Conservation (phyloP, 2,113 vertebrate genomes). For the Semnopithecus entellus region DNA sequence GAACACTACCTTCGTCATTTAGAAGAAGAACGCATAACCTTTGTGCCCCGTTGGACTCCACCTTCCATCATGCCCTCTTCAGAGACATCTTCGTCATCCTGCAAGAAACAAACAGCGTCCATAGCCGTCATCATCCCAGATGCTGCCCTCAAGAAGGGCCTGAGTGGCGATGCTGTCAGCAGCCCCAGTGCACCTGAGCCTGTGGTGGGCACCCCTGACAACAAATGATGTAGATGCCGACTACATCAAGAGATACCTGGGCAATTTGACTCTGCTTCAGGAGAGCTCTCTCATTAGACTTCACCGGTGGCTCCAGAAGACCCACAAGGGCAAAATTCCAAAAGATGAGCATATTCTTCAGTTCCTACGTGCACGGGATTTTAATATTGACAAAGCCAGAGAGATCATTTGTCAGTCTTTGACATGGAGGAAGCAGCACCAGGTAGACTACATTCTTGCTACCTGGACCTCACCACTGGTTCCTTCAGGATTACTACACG, state of each 20-base stretch:
- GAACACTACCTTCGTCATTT: constrained; percentile 94
- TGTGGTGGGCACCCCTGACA: constrained; percentile 86
- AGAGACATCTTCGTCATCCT: constrained; percentile 58
- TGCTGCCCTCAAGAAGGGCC: constrained; percentile 78
- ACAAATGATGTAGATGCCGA: constrained; percentile 93
- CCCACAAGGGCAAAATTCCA: constrained; percentile 97
- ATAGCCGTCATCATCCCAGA: constrained; percentile 81
- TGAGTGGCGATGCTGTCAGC: constrained; percentile 76
- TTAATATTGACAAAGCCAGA: constrained; percentile 94
- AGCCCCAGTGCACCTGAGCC: constrained; percentile 82
- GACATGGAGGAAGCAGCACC: constrained; percentile 96
- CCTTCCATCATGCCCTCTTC: constrained; percentile 74
- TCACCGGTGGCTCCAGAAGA: constrained; percentile 95
- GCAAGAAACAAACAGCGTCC: constrained; percentile 72
- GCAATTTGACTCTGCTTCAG: constrained; percentile 94
- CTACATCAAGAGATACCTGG: constrained; percentile 96
- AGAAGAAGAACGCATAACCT: constrained; percentile 91
- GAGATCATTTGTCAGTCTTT: constrained; percentile 95
- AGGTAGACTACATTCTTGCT: constrained; percentile 94
- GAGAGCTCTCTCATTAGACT: constrained; percentile 97
- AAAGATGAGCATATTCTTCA: constrained; percentile 97
- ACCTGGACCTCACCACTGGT: constrained; percentile 93
- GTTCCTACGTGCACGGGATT: constrained; percentile 95
- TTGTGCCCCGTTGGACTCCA: constrained; percentile 91
- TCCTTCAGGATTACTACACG: constrained; percentile 94